Evolutionary conservation across 2,113 vertebrate genomes (phyloP).

Genomic region (Eulemur rufifrons): DNA sequence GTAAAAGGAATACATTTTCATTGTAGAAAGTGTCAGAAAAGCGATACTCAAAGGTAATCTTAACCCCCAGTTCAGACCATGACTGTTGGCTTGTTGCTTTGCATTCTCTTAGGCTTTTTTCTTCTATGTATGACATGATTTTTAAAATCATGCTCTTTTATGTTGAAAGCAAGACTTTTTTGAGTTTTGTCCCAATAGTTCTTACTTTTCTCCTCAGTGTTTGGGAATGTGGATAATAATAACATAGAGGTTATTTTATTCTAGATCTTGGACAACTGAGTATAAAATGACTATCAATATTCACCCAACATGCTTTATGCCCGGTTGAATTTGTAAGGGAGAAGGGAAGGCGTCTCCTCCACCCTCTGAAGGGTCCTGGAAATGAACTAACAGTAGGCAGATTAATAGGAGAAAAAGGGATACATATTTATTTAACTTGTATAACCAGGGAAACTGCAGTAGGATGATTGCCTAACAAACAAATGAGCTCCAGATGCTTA

Average conservation of each 20-base stretch:
- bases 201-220: slow-evolving; percentile 41
- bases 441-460: background rate
- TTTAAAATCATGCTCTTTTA: background rate
- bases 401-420: background rate
- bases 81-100: background rate
- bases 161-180: background rate
- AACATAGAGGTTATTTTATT: slow-evolving; percentile 49
- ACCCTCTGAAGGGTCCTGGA: background rate
- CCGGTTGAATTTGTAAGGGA: slow-evolving; percentile 10
- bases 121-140: background rate
- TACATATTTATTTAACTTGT: background rate
- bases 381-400: background rate
- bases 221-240: background rate
- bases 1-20: background rate
- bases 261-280: slow-evolving; percentile 35
- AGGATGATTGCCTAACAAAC: background rate
- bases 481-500: background rate
- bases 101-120: background rate
- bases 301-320: slow-evolving; percentile 38
- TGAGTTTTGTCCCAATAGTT: background rate
- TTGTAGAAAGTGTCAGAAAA: background rate
- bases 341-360: background rate
- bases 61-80: background rate
- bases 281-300: slow-evolving; percentile 44
- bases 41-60: background rate